Percentiles rank a stretch among this genome's conserved stretches.
Conservation (phyloP, 2,888 invertebrate genomes). For the Drosophila antonietae region DNA sequence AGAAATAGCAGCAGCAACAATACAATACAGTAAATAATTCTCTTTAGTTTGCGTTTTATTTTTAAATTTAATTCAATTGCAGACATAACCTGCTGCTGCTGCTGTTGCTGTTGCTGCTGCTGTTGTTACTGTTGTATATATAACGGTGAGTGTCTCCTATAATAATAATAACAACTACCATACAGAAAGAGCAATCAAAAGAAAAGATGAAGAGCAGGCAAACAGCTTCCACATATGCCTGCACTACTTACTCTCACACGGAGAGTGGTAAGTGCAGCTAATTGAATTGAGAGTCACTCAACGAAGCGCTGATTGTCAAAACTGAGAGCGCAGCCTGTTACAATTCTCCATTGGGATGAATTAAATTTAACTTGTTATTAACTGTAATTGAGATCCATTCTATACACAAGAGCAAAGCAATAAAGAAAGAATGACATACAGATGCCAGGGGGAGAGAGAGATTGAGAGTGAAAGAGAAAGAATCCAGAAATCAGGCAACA, state of each 20-base stretch:
- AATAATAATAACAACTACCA: slow-evolving; percentile 31
- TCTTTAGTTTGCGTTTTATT: slow-evolving; percentile 53
- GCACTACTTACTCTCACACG: slow-evolving; percentile 23
- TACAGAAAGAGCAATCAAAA: slow-evolving; percentile 48
- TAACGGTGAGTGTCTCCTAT: slow-evolving; percentile 72
- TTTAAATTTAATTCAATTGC: slow-evolving; percentile 76
- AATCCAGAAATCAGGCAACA: slow-evolving; percentile 35
- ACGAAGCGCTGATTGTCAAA: slow-evolving; percentile 47
- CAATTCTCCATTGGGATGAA: slow-evolving; percentile 57
- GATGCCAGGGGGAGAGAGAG: background rate
- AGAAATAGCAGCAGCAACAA: slow-evolving; percentile 57
- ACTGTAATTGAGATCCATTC: slow-evolving; percentile 63
- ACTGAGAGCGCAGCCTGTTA: slow-evolving; percentile 34
- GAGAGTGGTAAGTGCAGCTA: slow-evolving; percentile 60
- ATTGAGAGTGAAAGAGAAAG: background rate
- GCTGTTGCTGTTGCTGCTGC: slow-evolving; percentile 37
- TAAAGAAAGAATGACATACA: background rate
- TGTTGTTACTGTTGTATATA: slow-evolving; percentile 38
- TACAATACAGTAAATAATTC: slow-evolving; percentile 52
- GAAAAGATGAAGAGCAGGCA: slow-evolving; percentile 47
- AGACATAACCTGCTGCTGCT: slow-evolving; percentile 42
- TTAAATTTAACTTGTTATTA: slow-evolving; percentile 74
- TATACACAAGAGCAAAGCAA: slow-evolving; percentile 14
- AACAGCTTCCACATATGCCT: slow-evolving; percentile 33
- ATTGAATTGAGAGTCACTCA: slow-evolving; percentile 61